Evolutionary conservation across 2,888 invertebrate genomes (phyloP), one percentile per base, ranked within the genome.

Genomic region (Microplitis deprimator): DNA sequence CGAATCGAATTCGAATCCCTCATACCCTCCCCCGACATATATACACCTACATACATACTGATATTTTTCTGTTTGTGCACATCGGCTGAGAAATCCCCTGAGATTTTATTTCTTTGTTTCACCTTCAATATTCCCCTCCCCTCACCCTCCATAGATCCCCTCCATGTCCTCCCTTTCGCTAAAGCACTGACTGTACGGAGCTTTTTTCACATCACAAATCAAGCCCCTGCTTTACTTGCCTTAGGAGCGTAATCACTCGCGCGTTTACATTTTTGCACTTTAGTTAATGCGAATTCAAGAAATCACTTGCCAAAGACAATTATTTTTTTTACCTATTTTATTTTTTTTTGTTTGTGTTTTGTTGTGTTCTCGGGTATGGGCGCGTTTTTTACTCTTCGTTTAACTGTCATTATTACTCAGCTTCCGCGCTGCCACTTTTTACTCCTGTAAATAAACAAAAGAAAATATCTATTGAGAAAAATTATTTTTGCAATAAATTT

Each of bases 1-100:
- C 86, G 86, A 89, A 89, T 89, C 89, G 87, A 89, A 89, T 88
- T 86, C 86, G 64, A 72, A 76, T 73, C 83, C 84, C 82, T 82
- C 74, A 60, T 81, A 81, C 82, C 83, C 81, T 79, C 79, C 79
- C 61, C 73, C 6, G 6, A 68, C 41, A 41, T 17, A 17, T 71
- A 61, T 62, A 41, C 41, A 41, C 41, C 29, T 13, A n/a, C 50
- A 20, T 41, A 10, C 20, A 41, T 17, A 64, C 16, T 41, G 17
- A 6, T 50, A 73, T 17, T 20, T 17, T 20, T 69, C 5, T 69
- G 17, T 69, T 41, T 50, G 50, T 13, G 50, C 50, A 50, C 50
- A 50, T 50, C 50, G 13, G 10, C 50, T 13, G 64, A 13, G 5
- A 59, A 20, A 50, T 39, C 29, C 38, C 29, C 1, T 7, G n/a